These are phyloP conservation scores for Nymphalis urticae DNA, from an alignment of 2,888 invertebrate genomes.

Conservation along the genomic window DNA sequence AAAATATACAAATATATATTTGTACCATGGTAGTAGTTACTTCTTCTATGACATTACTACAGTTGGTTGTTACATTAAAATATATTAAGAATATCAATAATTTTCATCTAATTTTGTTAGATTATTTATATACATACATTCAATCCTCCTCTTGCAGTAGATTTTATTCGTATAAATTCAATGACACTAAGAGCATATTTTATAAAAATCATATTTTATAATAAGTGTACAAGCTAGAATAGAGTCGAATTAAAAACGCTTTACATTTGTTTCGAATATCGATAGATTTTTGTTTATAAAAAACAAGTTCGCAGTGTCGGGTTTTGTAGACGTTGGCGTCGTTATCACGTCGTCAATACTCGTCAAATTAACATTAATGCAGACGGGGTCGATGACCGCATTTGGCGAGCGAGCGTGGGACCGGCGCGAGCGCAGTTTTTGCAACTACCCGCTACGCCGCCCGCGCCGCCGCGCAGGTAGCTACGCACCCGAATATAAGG, in stretches of 20 bases:
- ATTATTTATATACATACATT: too few species aligned
- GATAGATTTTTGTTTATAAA: conserved; percentile 40
- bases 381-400: conserved; percentile 61
- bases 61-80: too few species aligned
- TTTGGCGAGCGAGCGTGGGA: conserved; percentile 68
- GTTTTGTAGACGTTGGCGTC: conserved; percentile 44
- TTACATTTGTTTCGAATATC: conserved; percentile 18
- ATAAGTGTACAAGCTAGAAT: background rate
- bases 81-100: too few species aligned
- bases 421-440: conserved; percentile 66
- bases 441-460: conserved; percentile 56
- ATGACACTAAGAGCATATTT: background rate
- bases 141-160: too few species aligned
- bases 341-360: conserved; percentile 57
- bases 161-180: background rate
- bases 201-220: too few species aligned
- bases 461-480: conserved; percentile 45
- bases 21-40: too few species aligned
- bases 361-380: conserved; percentile 75
- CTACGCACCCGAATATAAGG: conserved; percentile 41
- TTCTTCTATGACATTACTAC: too few species aligned
- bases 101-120: too few species aligned
- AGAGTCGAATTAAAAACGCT: conserved; percentile 2
- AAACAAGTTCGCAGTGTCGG: conserved; percentile 41
- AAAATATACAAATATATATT: too few species aligned